phyloP scores from a whole-genome alignment of 2,888 invertebrate species.

The Pterobdella sp. region DNA sequence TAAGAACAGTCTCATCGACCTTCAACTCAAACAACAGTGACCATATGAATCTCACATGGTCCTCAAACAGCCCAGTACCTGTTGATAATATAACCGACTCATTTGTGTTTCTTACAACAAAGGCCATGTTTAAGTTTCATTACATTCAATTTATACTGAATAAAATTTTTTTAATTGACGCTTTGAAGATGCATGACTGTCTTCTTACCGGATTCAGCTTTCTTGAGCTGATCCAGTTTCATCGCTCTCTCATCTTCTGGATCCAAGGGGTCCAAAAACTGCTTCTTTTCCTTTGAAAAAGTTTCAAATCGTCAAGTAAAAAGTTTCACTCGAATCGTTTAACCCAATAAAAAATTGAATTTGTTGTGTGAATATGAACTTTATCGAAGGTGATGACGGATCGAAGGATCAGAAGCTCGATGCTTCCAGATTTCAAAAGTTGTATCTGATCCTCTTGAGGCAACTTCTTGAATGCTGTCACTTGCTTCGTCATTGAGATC shows the following conservation, averaged over 20 bases:
- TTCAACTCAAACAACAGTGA: conserved; percentile 70
- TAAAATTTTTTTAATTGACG: neutral
- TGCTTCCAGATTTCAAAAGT: conserved; percentile 85
- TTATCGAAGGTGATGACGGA: conserved; percentile 88
- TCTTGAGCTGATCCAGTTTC: conserved; percentile 78
- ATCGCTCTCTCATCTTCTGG: conserved; percentile 62
- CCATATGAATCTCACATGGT: conserved; percentile 51
- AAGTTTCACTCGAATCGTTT: neutral
- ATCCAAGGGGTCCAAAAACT: conserved; percentile 65
- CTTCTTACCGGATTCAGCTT: conserved; percentile 47
- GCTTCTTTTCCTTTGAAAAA: conserved; percentile 61
- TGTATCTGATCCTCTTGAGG: conserved; percentile 88
- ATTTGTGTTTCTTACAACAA: no score
- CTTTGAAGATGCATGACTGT: neutral
- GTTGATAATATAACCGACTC: no score
- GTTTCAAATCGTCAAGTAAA: neutral
- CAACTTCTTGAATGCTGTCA: conserved; percentile 58
- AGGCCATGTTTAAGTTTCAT: no score
- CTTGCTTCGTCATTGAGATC: conserved; percentile 58
- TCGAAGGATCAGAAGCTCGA: conserved; percentile 88
- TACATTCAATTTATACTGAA: neutral
- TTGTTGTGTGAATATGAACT: neutral
- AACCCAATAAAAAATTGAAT: neutral
- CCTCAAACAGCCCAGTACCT: conserved; percentile 46
- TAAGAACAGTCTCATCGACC: conserved; percentile 80